phyloP scores from a whole-genome alignment of 2,888 invertebrate species.

The Neoascia interrupta region DNA sequence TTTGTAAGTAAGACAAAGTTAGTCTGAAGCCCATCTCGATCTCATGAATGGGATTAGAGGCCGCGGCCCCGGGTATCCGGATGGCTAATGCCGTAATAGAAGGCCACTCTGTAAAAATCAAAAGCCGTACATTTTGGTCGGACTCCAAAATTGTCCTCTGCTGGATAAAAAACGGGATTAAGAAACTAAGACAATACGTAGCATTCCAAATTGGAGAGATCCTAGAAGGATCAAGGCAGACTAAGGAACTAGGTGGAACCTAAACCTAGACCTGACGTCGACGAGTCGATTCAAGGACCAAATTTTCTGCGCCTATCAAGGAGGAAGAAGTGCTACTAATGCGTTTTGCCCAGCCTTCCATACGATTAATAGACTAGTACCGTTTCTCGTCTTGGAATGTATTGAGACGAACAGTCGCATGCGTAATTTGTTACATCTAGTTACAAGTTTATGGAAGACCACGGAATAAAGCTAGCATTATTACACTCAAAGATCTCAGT shows the following conservation, averaged over 20 bases:
- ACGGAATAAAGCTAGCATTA: background rate
- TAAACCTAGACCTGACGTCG: background rate
- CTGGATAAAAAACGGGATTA: constrained; percentile 18
- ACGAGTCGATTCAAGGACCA: background rate
- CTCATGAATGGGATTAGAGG: no score
- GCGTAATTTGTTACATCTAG: background rate
- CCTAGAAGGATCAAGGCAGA: background rate
- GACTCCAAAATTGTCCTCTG: constrained; percentile 18
- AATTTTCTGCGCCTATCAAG: background rate
- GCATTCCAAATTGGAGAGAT: constrained; percentile 17
- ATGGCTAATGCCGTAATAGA: background rate
- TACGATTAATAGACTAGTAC: background rate
- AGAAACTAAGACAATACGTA: constrained; percentile 27
- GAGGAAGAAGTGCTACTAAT: background rate
- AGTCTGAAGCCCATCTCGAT: no score
- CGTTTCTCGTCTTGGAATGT: background rate
- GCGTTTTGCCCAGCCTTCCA: background rate
- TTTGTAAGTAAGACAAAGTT: no score
- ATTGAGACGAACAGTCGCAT: background rate
- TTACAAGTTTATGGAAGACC: background rate
- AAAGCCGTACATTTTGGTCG: constrained; percentile 6
- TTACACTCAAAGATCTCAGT: background rate
- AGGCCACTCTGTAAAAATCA: background rate
- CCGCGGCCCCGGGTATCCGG: constrained; percentile 1
- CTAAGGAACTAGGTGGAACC: background rate